Conservation (phyloP, 1,140 invertebrate species). For the Drosophila repleta region DNA sequence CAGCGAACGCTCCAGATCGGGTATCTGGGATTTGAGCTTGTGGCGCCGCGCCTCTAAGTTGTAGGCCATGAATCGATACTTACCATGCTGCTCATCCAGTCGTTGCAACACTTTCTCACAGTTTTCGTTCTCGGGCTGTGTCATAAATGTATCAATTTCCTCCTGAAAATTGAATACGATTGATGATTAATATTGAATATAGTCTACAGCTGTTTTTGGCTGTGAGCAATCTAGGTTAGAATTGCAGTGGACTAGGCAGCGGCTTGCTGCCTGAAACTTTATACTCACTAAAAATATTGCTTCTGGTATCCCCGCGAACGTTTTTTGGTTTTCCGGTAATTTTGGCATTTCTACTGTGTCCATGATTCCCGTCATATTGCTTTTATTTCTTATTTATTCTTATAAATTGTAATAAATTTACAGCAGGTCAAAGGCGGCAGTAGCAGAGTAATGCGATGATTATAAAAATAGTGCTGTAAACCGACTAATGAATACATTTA, state of each 20-base stretch:
- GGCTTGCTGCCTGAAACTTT: slow-evolving; percentile 10
- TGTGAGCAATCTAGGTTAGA: slow-evolving; percentile 63
- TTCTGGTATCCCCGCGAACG: slow-evolving; percentile 92
- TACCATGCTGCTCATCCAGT: slow-evolving; percentile 95
- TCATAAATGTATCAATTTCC: slow-evolving; percentile 97
- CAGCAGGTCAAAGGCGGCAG: slow-evolving; percentile 63
- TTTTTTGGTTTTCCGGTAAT: slow-evolving; percentile 86
- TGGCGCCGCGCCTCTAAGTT: slow-evolving; percentile 93
- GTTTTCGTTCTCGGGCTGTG: slow-evolving; percentile 90
- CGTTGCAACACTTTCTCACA: slow-evolving; percentile 93
- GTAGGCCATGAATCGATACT: slow-evolving; percentile 99
- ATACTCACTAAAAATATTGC: slow-evolving; percentile 91
- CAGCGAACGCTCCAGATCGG: slow-evolving; percentile 95
- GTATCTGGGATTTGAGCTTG: slow-evolving; percentile 94
- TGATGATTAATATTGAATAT: slow-evolving; percentile 68
- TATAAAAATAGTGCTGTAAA: slow-evolving; percentile 24
- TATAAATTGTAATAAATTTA: slow-evolving; percentile 61
- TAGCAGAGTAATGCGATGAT: slow-evolving; percentile 48
- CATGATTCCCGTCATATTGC: slow-evolving; percentile 79
- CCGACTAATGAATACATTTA: neutral
- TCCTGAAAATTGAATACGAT: slow-evolving; percentile 87
- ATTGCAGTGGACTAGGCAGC: slow-evolving; percentile 10
- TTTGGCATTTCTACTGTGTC: slow-evolving; percentile 83
- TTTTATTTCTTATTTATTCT: slow-evolving; percentile 34
- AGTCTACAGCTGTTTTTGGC: slow-evolving; percentile 50